Percentiles rank a stretch among this genome's conserved stretches.
Evolutionary conservation across 2,797 vertebrate species (phyloP).

Genomic region (Acipenser oxyrinchus): DNA sequence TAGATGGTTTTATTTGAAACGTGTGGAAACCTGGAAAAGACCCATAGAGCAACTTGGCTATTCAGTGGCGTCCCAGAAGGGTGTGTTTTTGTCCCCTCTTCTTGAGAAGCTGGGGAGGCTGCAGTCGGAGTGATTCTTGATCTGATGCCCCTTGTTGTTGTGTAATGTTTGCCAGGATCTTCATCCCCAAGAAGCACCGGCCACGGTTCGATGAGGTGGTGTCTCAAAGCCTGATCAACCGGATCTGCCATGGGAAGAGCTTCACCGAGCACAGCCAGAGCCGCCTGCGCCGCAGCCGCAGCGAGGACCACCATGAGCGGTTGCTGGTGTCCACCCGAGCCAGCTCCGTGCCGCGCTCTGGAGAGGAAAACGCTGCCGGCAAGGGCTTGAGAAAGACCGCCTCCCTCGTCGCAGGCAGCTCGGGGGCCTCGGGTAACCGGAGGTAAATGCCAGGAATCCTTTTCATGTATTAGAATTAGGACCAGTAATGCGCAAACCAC

Average conservation of each 20-base stretch:
- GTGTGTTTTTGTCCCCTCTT: too few relatives aligned
- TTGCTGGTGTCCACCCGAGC: constrained; percentile 80
- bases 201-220: constrained; percentile 92
- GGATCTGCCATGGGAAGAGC: constrained; percentile 82
- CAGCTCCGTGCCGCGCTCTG: constrained; percentile 82
- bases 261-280: constrained; percentile 67
- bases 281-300: constrained; percentile 80
- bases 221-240: constrained; percentile 87
- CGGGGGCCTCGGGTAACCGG: constrained; percentile 70
- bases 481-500: too few relatives aligned
- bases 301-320: constrained; percentile 85
- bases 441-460: constrained; percentile 54
- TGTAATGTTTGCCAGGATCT: constrained; percentile 74
- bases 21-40: too few relatives aligned
- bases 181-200: constrained; percentile 96
- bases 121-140: too few relatives aligned
- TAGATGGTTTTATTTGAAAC: too few relatives aligned
- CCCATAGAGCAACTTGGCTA: too few relatives aligned
- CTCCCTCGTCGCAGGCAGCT: constrained; percentile 60
- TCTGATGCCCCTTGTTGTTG: constrained; percentile 9
- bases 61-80: too few relatives aligned
- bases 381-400: constrained; percentile 66
- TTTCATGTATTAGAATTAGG: too few relatives aligned
- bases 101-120: too few relatives aligned
- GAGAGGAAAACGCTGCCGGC: constrained; percentile 62